Evolutionary conservation across 2,113 vertebrate genomes (phyloP), one percentile per base, ranked within the genome.

Genomic region (Microcebus murinus): DNA sequence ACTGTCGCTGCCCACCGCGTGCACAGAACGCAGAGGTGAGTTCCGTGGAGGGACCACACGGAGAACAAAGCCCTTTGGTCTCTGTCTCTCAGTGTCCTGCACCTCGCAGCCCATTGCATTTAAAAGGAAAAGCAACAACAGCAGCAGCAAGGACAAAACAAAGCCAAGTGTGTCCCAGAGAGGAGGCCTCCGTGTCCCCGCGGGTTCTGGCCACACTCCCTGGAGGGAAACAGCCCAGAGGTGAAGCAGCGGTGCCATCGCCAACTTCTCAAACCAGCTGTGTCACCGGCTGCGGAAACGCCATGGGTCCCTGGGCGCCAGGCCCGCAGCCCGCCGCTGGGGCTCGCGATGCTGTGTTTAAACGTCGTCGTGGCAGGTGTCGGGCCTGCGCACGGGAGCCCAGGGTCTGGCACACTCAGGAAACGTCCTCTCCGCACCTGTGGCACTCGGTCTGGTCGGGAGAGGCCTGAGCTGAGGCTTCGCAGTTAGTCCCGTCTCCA

Each of bases 311-410:
- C 76, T 14, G 73, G 68, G 34, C 55, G 10, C 21, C 6, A 4
- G 84, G 29, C 31, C 12, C 3, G 42, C 65, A n/a, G 87, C 34
- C 57, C 59, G 0, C 0, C 0, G 0, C 10, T 7, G 31, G 50
- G 52, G n/a, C 10, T 36, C 2, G 63, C 0, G 0, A 29, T 14
- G 15, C 70, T 14, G 27, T 0, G 61, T 29, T 17, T 63, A 59
- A 90, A 10, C 31, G 12, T 50, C 31, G 12, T 50, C 52, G 10
- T 3, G 27, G 76, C 39, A 3, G 3, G n/a, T n/a, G 65, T 61
- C 0, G 11, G 25, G 42, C 3, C 0, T 63, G 36, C 29, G 25
- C 8, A 0, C 6, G 71, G 59, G 85, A 34, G 18, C 4, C 0
- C 27, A 52, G 8, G 10, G 48, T 4, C 9, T 9, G 79, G 12